Evolutionary conservation across 2,888 invertebrate species (phyloP).

Genomic region (Glaucopsyche alexis): DNA sequence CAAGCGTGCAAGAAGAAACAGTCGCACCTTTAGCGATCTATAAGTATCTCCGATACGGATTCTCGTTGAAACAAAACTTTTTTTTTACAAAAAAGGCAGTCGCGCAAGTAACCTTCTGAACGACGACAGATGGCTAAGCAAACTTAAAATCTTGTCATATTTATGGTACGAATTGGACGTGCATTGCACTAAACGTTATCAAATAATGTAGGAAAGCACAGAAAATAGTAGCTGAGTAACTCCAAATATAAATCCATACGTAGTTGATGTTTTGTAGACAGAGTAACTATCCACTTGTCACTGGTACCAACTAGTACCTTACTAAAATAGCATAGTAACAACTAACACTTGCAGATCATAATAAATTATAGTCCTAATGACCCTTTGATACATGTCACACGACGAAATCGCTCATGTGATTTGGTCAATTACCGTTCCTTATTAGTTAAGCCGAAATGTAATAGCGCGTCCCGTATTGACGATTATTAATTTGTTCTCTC

Average conservation of each 20-base stretch:
- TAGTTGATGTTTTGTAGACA: too few species aligned
- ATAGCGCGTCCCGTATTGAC: constrained; percentile 31
- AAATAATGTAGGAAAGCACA: neutral
- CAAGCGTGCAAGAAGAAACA: constrained; percentile 8
- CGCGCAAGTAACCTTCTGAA: constrained; percentile 9
- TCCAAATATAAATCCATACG: too few species aligned
- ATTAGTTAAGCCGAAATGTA: constrained; percentile 36
- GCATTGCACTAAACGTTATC: neutral
- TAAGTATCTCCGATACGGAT: constrained; percentile 15
- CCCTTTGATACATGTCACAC: neutral
- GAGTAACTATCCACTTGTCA: too few species aligned
- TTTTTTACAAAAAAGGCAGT: neutral
- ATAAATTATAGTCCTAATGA: too few species aligned
- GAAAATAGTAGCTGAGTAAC: neutral
- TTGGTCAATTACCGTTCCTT: constrained; percentile 34
- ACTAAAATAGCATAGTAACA: neutral
- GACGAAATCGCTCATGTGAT: constrained; percentile 7
- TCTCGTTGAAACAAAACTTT: neutral
- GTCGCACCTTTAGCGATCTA: neutral
- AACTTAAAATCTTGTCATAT: constrained; percentile 18
- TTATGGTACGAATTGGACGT: neutral
- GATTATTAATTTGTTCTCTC: constrained; percentile 33
- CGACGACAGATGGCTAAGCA: constrained; percentile 13
- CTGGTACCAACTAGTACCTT: too few species aligned
- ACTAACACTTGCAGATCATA: neutral